Base-by-base conservation (phyloP, 2,888 invertebrate genomes). In the Meliscaeva auricollis region DNA sequence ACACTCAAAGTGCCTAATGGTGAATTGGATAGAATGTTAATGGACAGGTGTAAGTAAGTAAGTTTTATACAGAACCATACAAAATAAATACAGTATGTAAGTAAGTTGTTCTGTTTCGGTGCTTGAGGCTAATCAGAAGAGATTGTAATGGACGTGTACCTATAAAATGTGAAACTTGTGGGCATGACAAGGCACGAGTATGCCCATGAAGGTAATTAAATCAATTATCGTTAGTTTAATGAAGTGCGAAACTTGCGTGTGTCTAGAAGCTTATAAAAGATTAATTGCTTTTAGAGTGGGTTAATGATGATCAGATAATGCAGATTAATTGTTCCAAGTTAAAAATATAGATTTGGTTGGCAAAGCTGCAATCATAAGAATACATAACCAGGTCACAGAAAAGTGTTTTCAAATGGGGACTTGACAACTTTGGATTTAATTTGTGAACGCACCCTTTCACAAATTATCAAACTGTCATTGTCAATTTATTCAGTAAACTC, bases 111-210 rank as follows among this genome's bases (percentile, higher is more conserved):
- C n/a, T n/a, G 7, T 13, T 52, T 26, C 9, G 35, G 20, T 79
- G 73, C 41, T 58, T 60, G 50, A 52, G 32, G 50, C 66, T 73
- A 66, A 58, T 79, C 41, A 70, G 32, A 54, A 62, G 15, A 62
- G 9, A 70, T 46, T n/a, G 44, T 46, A 56, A 64, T 72, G 46
- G 72, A 41, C 46, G 6, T 38, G 13, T 22, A 11, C 58, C 17
- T 9, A 66, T 35, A 48, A 22, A 46, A 32, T 20, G 20, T 6
- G 1, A 35, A 15, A 17, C n/a, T 35, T 70, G 77, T 70, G 48
- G 62, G 41, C 13, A 35, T 50, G 6, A 30, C 30, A 48, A 9
- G 15, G 13, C 30, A 35, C 4, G 30, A 46, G 64, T 20, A 26
- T 41, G 26, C 9, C 7, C 7, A 5, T 30, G 11, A 41, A 22